Conservation (phyloP, 2,113 vertebrate genomes). For the Leucoraja erinaceus region DNA sequence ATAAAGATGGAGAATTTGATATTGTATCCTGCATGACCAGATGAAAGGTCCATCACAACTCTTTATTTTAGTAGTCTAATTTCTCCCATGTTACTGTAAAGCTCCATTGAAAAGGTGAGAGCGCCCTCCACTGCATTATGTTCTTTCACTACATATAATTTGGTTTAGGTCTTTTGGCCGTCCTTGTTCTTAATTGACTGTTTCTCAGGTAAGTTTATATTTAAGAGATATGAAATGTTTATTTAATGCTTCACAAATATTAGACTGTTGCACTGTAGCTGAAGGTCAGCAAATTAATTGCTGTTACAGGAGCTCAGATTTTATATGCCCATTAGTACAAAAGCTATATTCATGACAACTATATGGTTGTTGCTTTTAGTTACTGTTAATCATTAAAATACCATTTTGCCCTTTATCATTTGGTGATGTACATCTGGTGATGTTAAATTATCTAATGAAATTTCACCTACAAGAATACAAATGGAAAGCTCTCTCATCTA, state of each 20-base stretch:
- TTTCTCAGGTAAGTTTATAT: not conserved
- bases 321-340: not conserved
- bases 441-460: not conserved
- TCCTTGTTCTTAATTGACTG: not conserved
- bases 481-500: not conserved
- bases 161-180: not conserved
- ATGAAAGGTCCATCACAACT: too few species aligned
- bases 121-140: not conserved
- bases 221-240: not conserved
- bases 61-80: too few species aligned
- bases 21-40: too few species aligned
- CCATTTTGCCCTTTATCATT: not conserved
- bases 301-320: not conserved
- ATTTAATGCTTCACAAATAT: slow-evolving; percentile 11
- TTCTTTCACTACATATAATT: not conserved
- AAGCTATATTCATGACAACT: not conserved
- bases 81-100: too few species aligned
- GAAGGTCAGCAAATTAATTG: not conserved
- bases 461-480: not conserved
- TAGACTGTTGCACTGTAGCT: not conserved
- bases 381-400: not conserved
- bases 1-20: too few species aligned
- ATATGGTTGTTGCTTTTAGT: not conserved
- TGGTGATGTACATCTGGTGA: not conserved
- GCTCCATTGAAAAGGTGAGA: not conserved